Conservation (phyloP, 1,140 invertebrate species). For the Pomacea maculata region DNA sequence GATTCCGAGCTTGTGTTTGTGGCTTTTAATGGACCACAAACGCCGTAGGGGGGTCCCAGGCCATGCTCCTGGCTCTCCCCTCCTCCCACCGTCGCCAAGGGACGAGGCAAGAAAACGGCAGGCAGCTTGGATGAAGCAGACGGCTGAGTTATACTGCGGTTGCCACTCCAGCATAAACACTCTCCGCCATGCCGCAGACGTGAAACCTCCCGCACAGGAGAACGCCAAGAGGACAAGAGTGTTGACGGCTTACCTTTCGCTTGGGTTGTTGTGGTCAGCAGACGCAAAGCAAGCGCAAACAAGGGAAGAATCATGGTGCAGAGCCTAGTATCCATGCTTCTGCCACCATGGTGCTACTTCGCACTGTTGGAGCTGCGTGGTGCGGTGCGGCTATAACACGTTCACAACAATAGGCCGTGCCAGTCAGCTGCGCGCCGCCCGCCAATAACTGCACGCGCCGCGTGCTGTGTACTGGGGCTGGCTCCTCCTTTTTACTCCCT, state of each 20-base stretch:
- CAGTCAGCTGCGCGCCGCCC: slow-evolving; percentile 16
- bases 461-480: slow-evolving; percentile 10
- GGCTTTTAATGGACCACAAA: slow-evolving; percentile 18
- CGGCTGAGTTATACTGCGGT: not conserved
- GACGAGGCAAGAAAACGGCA: not conserved
- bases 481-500: slow-evolving; percentile 8
- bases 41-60: not conserved
- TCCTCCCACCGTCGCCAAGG: not conserved
- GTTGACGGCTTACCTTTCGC: slow-evolving; percentile 17
- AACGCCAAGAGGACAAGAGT: not conserved
- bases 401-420: slow-evolving; percentile 28
- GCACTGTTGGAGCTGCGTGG: no score
- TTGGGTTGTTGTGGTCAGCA: slow-evolving; percentile 2
- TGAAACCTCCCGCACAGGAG: not conserved
- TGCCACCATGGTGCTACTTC: slow-evolving; percentile 14
- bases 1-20: slow-evolving; percentile 12
- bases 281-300: not conserved
- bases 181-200: slow-evolving; percentile 15
- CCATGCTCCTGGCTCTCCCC: not conserved
- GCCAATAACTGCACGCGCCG: slow-evolving; percentile 15
- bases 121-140: not conserved
- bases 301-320: slow-evolving; percentile 12
- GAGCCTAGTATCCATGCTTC: slow-evolving; percentile 18
- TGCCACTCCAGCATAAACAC: slow-evolving; percentile 14
- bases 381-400: slow-evolving; percentile 17